Base-by-base conservation (phyloP, 1,140 invertebrate genomes). In the Atopsyche davidsoni region DNA sequence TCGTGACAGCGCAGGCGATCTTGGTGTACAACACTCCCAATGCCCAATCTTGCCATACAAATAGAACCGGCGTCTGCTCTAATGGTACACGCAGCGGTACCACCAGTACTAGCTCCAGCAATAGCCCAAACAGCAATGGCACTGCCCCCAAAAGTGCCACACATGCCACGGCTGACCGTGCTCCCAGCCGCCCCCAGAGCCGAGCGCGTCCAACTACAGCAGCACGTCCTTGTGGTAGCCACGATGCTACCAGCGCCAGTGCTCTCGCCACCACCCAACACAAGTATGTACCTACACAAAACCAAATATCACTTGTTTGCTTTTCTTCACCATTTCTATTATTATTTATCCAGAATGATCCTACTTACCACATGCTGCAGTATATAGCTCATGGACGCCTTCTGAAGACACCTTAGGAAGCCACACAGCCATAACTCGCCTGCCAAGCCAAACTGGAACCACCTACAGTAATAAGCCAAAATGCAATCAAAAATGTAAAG, bases 1-100 rank as follows among this genome's bases (percentile, higher is more conserved):
- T 88, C 1, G 91, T 93, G 2, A 96, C 72, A 1, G 92, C 96
- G 60, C 92, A 95, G n/a, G 94, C 87, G 49, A 98, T 98, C 75
- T 99, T 99, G 2, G 93, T 96, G 64, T 98, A 96, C 0, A 98
- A 73, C 4, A 98, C 91, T 9, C 96, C 96, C 3, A 98, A 73
- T 0, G 93, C 93, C 94, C 93, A 98, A 70, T 97, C 92, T 77
- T 96, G 86, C 86, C 87, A 90, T n/a, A 96, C 81, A 65, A 96
- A 98, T 40, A 95, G 80, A 4, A 98, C 84, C 0, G 96, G 95
- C 13, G 92, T 93, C 68, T 98, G 94, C 60, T 92, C 83, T 2
- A 97, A 68, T 0, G 92, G 90, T 7, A 98, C 92, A n/a, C 93
- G 74, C 3, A 97, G 72, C 0, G 95, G 95, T 3, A 95, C 86